Percentiles rank a stretch among this genome's conserved stretches.
Evolutionary conservation across 2,888 invertebrate species (phyloP).

Genomic region (Monopis laevigella): DNA sequence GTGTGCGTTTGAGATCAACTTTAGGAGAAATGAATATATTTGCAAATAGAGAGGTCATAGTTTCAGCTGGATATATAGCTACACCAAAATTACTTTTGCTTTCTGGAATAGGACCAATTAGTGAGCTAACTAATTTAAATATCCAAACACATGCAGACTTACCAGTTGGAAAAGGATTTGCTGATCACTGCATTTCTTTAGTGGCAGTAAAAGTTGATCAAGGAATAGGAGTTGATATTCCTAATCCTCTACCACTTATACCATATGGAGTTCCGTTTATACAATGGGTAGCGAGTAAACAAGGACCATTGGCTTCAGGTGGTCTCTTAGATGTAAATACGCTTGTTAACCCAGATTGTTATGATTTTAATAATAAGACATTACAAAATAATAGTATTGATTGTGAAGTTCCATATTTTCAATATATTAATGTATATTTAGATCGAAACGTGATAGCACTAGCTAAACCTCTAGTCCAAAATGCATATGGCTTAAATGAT

Average conservation of each 20-base stretch:
- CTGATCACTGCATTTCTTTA: constrained; percentile 33
- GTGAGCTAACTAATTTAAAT: constrained; percentile 27
- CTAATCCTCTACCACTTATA: constrained; percentile 1
- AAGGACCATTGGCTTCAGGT: constrained; percentile 3
- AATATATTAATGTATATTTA: constrained; percentile 7
- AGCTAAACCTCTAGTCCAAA: constrained; percentile 2
- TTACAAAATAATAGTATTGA: background rate
- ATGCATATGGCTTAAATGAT: constrained; percentile 4
- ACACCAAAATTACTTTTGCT: constrained; percentile 41
- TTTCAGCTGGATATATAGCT: constrained; percentile 39
- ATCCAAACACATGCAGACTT: constrained; percentile 30
- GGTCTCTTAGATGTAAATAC: background rate
- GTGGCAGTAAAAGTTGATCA: constrained; percentile 28
- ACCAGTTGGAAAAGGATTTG: constrained; percentile 37
- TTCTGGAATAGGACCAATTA: constrained; percentile 39
- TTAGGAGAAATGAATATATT: constrained; percentile 2
- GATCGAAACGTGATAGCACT: constrained; percentile 7
- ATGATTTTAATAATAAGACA: background rate
- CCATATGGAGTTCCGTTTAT: constrained; percentile 1
- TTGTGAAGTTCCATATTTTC: constrained; percentile 7
- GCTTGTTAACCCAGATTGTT: constrained; percentile 2
- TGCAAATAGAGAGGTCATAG: constrained; percentile 30
- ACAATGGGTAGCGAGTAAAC: constrained; percentile 1
- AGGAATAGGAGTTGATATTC: constrained; percentile 10
- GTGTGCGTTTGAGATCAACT: background rate